Conservation (phyloP, 2,113 vertebrate species). For the Tauraco erythrolophus region DNA sequence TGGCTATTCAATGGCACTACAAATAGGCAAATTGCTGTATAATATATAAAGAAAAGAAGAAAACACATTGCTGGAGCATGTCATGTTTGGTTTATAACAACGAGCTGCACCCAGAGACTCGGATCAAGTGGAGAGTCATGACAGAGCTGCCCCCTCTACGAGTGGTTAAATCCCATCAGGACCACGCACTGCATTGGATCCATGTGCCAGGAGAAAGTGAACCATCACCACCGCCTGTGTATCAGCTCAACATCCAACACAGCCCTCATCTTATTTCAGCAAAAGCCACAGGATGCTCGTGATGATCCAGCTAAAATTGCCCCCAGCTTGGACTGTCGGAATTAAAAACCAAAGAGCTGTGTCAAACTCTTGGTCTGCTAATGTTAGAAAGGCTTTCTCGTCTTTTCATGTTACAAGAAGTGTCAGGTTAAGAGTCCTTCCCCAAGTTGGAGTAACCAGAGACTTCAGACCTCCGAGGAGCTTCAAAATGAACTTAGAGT, state of each 20-base stretch:
- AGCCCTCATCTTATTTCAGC: not conserved
- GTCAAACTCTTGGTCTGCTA: not conserved
- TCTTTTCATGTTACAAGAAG: not conserved
- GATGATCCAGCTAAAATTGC: not conserved
- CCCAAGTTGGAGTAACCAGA: not conserved
- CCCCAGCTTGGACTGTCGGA: not conserved
- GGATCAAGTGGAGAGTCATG: fast-evolving
- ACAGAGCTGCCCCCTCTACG: not conserved
- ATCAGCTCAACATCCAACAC: not conserved
- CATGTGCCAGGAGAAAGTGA: not conserved
- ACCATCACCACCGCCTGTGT: fast-evolving
- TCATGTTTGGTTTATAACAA: not conserved
- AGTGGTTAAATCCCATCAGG: not conserved
- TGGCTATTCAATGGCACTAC: not conserved
- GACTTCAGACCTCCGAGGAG: not conserved
- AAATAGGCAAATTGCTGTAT: not conserved
- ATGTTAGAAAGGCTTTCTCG: not conserved
- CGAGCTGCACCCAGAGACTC: fast-evolving
- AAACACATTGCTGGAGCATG: not conserved
- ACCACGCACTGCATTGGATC: not conserved
- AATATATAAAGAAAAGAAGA: not conserved
- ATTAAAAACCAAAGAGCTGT: not conserved
- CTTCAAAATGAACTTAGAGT: not conserved
- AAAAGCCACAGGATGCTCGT: not conserved
- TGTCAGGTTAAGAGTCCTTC: not conserved